Evolutionary conservation across 2,797 vertebrate genomes (phyloP).

Genomic region (Limosa lapponica): DNA sequence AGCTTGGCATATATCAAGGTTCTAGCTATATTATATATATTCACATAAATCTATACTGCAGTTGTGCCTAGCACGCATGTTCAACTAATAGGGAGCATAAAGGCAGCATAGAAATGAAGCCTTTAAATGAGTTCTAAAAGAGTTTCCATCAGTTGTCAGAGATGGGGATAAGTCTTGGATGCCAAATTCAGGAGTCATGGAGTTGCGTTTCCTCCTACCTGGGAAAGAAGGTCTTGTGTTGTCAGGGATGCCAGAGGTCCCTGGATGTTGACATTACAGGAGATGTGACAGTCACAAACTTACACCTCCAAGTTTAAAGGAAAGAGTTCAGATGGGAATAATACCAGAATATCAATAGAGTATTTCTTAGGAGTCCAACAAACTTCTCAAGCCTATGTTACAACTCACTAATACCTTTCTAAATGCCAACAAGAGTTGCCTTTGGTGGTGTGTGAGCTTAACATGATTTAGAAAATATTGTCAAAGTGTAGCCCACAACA

Average conservation of each 20-base stretch:
- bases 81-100: background rate
- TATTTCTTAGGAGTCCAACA: background rate
- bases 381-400: background rate
- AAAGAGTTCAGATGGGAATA: background rate
- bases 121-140: background rate
- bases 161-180: background rate
- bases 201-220: background rate
- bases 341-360: rapidly evolving
- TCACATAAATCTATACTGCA: background rate
- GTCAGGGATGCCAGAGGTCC: background rate
- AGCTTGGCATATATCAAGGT: background rate
- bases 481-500: background rate
- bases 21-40: background rate
- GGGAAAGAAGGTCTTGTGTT: background rate
- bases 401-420: background rate
- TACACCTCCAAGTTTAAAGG: background rate
- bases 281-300: background rate
- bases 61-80: background rate
- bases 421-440: background rate
- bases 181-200: background rate
- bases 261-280: background rate
- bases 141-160: background rate
- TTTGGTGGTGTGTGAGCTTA: background rate
- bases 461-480: background rate
- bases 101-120: background rate